Base-by-base conservation (phyloP, 2,888 invertebrate species). In the Prosapia bicincta region DNA sequence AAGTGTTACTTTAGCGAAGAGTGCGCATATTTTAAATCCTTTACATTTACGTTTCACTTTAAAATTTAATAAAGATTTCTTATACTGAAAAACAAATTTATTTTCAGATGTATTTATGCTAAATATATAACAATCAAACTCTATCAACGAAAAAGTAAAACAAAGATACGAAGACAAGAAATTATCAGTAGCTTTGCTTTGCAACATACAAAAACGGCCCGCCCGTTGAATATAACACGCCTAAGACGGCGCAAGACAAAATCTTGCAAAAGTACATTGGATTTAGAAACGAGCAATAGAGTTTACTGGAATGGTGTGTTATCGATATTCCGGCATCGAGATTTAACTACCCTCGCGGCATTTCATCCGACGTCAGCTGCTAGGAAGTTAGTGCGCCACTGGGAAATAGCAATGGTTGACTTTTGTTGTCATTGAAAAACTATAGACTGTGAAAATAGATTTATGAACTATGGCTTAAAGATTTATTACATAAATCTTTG, bases 361-460 rank as follows among this genome's bases (percentile, higher is more conserved):
- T 77, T 78, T 72, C 76, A 77, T 66, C 78, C 78, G 66, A 75
- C 78, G 0, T 78, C 77, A 9, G 71, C 77, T 3, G 75, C 78
- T 9, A 72, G 78, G 10, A 76, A 71, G 68, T 72, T 77, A 30
- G 78, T 79, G 30, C 78, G 76, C 15, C 78, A 77, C 26, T 78
- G 78, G 79, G 79, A 79, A 75, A 77, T 75, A 3, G 78, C 79
- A 20, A 78, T 79, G 79, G 79, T 77, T 10, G 75, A 79, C 72
- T 79, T 76, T 66, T 79, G 79, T 54, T 69, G 77, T 65, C 78
- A 78, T 32, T 79, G 79, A 79, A 20, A 69, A 23, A 54, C 26
- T 69, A n/a, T n/a, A n/a, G n/a, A n/a, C n/a, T n/a, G n/a, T n/a
- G n/a, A n/a, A n/a, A n/a, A n/a, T n/a, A n/a, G n/a, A n/a, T n/a